Conservation (phyloP, 1,140 invertebrate species). For the Ptiloglossa arizonensis region DNA sequence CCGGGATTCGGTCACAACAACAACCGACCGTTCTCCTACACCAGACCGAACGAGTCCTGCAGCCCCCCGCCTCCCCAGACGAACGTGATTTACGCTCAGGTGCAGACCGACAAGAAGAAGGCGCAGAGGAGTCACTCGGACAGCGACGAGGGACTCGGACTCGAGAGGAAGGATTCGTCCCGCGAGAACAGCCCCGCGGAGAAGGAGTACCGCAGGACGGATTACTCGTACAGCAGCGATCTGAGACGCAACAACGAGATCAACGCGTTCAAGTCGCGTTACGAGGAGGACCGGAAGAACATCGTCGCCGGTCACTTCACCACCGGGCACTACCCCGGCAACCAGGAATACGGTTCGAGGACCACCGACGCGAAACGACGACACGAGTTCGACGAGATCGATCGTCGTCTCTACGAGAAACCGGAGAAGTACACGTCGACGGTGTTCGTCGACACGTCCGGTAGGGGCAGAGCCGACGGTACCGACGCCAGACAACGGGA, state of each 20-base stretch:
- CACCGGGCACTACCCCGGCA: slow-evolving; percentile 50
- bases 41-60: slow-evolving; percentile 81
- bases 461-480: slow-evolving; percentile 85
- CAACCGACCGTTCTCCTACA: slow-evolving; percentile 90
- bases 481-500: slow-evolving; percentile 85
- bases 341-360: slow-evolving; percentile 62
- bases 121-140: slow-evolving; percentile 84
- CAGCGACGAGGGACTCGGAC: slow-evolving; percentile 89
- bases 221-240: slow-evolving; percentile 73
- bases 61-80: slow-evolving; percentile 66
- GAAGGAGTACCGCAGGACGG: slow-evolving; percentile 74
- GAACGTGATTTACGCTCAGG: slow-evolving; percentile 88
- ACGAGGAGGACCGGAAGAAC: slow-evolving; percentile 67
- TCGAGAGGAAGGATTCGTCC: slow-evolving; percentile 83
- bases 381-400: slow-evolving; percentile 74
- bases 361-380: slow-evolving; percentile 56
- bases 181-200: slow-evolving; percentile 79
- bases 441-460: slow-evolving; percentile 81
- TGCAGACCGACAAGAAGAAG: slow-evolving; percentile 85
- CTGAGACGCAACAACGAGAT: slow-evolving; percentile 76
- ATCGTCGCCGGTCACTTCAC: slow-evolving; percentile 54
- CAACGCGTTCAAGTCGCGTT: slow-evolving; percentile 73
- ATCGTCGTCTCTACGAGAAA: slow-evolving; percentile 70
- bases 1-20: slow-evolving; percentile 86
- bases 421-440: slow-evolving; percentile 77